Percentiles rank a stretch among this genome's conserved stretches.
phyloP scores from a whole-genome alignment of 2,797 vertebrate species.

The Furcifer pardalis region DNA sequence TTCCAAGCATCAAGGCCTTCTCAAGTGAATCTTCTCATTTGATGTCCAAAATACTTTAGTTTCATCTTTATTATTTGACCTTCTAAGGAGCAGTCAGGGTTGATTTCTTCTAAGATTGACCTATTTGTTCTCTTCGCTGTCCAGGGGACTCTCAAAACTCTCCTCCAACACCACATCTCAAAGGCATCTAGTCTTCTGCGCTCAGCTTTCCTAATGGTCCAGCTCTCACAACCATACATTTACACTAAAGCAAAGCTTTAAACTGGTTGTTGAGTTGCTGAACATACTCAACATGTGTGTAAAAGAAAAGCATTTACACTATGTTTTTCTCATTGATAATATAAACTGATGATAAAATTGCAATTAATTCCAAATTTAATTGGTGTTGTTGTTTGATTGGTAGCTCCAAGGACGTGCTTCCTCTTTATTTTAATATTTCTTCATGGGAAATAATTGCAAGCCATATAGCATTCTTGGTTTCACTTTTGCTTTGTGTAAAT shows the following conservation, averaged over 20 bases:
- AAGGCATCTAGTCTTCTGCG: too few species aligned
- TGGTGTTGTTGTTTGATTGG: background rate
- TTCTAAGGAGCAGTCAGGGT: too few species aligned
- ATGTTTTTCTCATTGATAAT: constrained; percentile 10
- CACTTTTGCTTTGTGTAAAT: background rate
- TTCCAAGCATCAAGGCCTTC: too few species aligned
- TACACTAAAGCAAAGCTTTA: constrained; percentile 1
- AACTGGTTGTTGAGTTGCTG: background rate
- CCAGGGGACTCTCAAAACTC: too few species aligned
- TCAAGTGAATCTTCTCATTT: too few species aligned
- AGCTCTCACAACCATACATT: too few species aligned
- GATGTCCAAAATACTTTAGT: too few species aligned
- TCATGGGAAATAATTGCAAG: background rate
- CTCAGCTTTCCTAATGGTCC: too few species aligned
- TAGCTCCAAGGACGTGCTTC: background rate
- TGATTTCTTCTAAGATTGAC: too few species aligned
- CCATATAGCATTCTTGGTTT: background rate
- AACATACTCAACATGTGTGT: constrained; percentile 28
- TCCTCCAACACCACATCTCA: too few species aligned
- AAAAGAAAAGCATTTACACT: constrained; percentile 8
- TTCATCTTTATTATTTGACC: too few species aligned
- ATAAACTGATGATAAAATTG: constrained; percentile 10
- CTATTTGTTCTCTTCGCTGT: too few species aligned
- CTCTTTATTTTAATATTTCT: background rate
- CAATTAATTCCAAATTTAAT: background rate